A percentile compares a stretch with the other conserved stretches of the same genome.
phyloP scores from a whole-genome alignment of 1,140 invertebrate genomes.

The Camponotus floridanus region DNA sequence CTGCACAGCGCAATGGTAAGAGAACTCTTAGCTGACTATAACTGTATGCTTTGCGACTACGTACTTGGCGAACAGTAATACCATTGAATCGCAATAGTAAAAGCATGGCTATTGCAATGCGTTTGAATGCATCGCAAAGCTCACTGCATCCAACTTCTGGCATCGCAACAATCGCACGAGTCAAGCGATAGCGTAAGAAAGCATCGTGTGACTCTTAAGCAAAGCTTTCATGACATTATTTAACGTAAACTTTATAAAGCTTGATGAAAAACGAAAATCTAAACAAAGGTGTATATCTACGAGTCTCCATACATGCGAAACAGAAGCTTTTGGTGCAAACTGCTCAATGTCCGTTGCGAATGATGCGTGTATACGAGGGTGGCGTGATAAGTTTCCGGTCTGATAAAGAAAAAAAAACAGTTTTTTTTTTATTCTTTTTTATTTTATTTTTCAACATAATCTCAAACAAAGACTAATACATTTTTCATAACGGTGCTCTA shows the following conservation, averaged over 20 bases:
- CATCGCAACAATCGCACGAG: not conserved
- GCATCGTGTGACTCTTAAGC: not conserved
- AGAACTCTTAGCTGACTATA: slow-evolving; percentile 44
- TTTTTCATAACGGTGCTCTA: too few relatives aligned
- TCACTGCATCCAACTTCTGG: not conserved
- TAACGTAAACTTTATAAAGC: not conserved
- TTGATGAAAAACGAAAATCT: not conserved
- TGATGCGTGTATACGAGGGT: too few relatives aligned
- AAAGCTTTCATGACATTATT: not conserved
- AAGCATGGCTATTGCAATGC: slow-evolving; percentile 6
- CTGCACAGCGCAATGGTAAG: not conserved
- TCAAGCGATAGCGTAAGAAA: not conserved
- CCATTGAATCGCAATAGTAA: slow-evolving; percentile 18
- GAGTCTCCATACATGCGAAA: not conserved
- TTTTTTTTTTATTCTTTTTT: too few relatives aligned
- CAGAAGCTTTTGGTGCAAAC: not conserved
- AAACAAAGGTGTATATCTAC: too few relatives aligned
- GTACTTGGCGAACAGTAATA: slow-evolving; percentile 33
- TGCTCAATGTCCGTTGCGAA: not conserved
- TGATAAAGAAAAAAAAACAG: too few relatives aligned
- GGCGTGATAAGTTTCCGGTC: too few relatives aligned
- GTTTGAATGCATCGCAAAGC: slow-evolving; percentile 22
- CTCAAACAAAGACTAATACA: too few relatives aligned
- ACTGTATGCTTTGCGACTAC: slow-evolving; percentile 29
- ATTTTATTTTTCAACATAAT: too few relatives aligned